Evolutionary conservation across 2,113 vertebrate species (phyloP).

Genomic region (Butorides virescens): DNA sequence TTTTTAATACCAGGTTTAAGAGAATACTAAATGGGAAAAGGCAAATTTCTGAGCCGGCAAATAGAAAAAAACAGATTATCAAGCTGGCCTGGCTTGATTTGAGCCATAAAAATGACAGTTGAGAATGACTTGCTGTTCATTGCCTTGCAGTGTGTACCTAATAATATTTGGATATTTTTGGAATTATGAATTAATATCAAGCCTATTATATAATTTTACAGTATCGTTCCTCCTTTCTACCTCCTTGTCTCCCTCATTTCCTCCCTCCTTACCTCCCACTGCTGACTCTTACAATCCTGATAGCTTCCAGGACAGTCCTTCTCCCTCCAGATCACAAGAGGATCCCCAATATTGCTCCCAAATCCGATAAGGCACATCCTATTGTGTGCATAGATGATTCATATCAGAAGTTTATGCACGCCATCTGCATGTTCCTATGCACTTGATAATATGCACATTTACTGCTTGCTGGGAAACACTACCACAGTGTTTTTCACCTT

Average conservation of each 20-base stretch:
- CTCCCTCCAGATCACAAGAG: not conserved
- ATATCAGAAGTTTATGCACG: rapidly evolving
- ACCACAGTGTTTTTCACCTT: not conserved
- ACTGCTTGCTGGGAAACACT: not conserved
- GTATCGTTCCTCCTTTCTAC: too few relatives aligned
- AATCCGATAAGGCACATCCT: not conserved
- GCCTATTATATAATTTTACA: not conserved
- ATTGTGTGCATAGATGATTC: not conserved
- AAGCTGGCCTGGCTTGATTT: not conserved
- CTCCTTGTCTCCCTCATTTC: not conserved
- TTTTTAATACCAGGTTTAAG: not conserved
- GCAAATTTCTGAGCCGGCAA: not conserved
- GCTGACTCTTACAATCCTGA: not conserved
- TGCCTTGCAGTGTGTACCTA: not conserved
- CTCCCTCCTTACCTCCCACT: not conserved
- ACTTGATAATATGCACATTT: not conserved
- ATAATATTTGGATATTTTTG: not conserved
- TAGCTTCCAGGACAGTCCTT: not conserved
- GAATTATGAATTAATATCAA: not conserved
- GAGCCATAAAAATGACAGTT: not conserved
- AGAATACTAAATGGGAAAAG: not conserved
- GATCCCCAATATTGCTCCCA: not conserved
- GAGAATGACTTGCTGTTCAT: not conserved
- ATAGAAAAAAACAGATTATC: not conserved
- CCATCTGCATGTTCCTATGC: not conserved